These are phyloP conservation scores for Leiothrix lutea DNA, from an alignment of 2,113 vertebrate species.

Conservation along the genomic window DNA sequence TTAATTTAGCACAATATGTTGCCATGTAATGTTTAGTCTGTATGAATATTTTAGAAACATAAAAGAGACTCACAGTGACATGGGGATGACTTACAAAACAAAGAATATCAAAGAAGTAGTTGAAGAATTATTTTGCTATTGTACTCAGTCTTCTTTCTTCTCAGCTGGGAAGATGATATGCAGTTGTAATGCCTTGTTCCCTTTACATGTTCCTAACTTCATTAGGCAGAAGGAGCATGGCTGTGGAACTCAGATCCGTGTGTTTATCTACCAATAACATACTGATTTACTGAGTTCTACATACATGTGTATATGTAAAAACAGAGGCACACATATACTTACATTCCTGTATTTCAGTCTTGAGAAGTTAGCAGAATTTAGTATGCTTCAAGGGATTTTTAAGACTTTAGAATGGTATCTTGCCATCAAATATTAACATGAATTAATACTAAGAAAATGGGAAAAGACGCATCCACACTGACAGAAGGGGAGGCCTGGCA, in stretches of 20 bases:
- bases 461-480: background rate
- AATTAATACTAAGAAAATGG: background rate
- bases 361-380: background rate
- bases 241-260: background rate
- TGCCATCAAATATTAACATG: fast-evolving
- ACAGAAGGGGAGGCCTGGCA: background rate
- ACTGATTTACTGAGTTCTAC: background rate
- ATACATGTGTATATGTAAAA: no score
- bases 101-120: background rate
- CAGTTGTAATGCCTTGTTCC: background rate
- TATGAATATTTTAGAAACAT: background rate
- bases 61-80: background rate
- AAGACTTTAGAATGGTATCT: background rate
- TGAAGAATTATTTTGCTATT: background rate
- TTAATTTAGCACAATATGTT: background rate
- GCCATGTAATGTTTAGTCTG: background rate
- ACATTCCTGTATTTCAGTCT: background rate
- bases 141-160: background rate
- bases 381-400: background rate
- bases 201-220: background rate
- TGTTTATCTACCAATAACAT: background rate
- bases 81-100: background rate
- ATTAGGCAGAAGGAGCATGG: background rate
- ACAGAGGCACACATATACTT: background rate
- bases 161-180: background rate